Conservation (phyloP, 1,140 invertebrate genomes). For the Tribolium castaneum region DNA sequence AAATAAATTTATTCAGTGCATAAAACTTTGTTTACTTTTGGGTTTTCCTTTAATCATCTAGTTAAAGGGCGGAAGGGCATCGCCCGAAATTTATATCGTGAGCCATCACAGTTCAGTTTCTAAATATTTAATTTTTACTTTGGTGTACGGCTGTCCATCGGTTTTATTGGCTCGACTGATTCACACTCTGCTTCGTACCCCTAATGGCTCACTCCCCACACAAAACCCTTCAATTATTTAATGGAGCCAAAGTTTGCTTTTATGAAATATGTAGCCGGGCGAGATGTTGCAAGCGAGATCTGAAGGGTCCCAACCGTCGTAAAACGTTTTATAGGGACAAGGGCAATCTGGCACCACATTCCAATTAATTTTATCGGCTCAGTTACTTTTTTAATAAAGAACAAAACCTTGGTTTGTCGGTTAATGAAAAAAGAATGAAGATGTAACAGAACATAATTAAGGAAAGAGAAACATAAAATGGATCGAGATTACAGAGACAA, state of each 20-base stretch:
- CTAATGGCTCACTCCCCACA: constrained; percentile 42
- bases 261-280: constrained; percentile 19
- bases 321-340: constrained; percentile 8
- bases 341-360: background rate
- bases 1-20: no score
- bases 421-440: background rate
- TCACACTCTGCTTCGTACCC: constrained; percentile 39
- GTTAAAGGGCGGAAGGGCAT: no score
- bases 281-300: constrained; percentile 9
- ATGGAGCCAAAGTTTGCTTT: constrained; percentile 24
- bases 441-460: background rate
- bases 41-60: no score
- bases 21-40: no score
- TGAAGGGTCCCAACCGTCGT: background rate
- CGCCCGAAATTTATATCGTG: background rate
- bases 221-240: constrained; percentile 44
- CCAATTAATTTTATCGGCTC: constrained; percentile 6
- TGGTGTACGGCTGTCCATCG: constrained; percentile 35
- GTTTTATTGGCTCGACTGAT: constrained; percentile 44
- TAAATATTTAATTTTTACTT: constrained; percentile 49
- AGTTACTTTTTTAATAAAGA: background rate
- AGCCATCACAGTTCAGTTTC: constrained; percentile 15
- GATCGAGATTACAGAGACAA: constrained; percentile 15
- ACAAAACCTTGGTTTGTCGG: background rate
- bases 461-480: background rate